A percentile compares a stretch with the other conserved stretches of the same genome.
Conservation (phyloP, 2,113 vertebrate species). For the Mustelus asterias region DNA sequence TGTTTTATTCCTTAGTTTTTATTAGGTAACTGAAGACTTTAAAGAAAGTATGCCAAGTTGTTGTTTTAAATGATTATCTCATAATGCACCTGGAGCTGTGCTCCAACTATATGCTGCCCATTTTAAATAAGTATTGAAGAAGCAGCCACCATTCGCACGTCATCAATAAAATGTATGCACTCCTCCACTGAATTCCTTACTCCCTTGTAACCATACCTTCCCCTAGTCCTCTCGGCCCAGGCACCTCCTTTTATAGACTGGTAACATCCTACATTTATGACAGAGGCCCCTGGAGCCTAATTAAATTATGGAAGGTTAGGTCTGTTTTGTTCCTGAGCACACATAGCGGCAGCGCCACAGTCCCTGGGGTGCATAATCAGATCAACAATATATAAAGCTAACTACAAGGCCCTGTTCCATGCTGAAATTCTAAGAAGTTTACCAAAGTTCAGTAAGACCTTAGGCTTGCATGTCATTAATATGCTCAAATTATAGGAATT, state of each 20-base stretch:
- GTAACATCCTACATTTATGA: neutral
- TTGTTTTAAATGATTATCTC: neutral
- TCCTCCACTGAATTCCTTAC: neutral
- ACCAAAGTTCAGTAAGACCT: neutral
- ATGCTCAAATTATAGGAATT: neutral
- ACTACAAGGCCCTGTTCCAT: neutral
- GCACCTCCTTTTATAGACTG: neutral
- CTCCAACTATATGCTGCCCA: neutral
- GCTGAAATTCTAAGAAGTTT: slow-evolving; percentile 21
- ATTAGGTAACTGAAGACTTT: neutral
- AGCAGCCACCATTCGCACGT: neutral
- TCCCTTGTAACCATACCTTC: neutral
- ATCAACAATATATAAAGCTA: slow-evolving; percentile 6
- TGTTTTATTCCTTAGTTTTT: neutral
- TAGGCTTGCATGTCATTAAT: slow-evolving; percentile 10
- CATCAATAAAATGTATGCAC: neutral
- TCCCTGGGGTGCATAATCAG: neutral
- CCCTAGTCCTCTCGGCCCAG: neutral
- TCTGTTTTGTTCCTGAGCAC: neutral
- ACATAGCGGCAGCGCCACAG: neutral
- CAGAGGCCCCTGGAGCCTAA: neutral
- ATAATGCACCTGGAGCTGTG: neutral
- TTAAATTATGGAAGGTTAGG: neutral
- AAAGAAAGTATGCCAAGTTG: neutral
- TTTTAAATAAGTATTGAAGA: neutral